Percentiles rank a stretch among this genome's conserved stretches.
Evolutionary conservation across 2,888 invertebrate species (phyloP).

Genomic region (Lottia gigantea): DNA sequence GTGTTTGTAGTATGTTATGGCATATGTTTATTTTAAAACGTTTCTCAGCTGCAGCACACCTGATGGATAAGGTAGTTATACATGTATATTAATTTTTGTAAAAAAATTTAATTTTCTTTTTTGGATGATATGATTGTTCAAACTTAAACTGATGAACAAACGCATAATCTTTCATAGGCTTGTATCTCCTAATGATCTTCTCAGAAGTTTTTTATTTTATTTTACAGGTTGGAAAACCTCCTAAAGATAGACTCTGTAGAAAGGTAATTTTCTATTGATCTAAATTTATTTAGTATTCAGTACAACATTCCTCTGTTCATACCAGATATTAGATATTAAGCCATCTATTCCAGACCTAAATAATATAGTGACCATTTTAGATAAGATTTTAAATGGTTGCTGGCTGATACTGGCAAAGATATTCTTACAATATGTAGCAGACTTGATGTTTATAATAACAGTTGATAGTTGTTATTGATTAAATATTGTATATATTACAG

Average conservation of each 20-base stretch:
- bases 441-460: no score
- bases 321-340: no score
- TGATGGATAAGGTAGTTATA: constrained; percentile 77
- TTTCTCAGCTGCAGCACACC: constrained; percentile 80
- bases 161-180: neutral
- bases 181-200: neutral
- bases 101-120: neutral
- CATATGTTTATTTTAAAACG: constrained; percentile 85
- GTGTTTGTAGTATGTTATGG: constrained; percentile 88
- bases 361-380: no score
- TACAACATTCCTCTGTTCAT: no score
- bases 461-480: no score
- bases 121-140: neutral
- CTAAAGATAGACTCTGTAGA: constrained; percentile 83
- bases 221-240: constrained; percentile 76
- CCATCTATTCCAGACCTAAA: no score
- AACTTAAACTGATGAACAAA: neutral
- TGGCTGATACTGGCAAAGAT: no score
- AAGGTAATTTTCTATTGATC: constrained; percentile 73
- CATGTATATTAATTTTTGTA: neutral
- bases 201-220: constrained; percentile 17
- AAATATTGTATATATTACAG: constrained; percentile 51
- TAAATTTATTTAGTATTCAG: no score
- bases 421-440: no score
- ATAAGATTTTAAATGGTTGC: no score